Base-by-base conservation (phyloP, 1,140 invertebrate genomes). In the Atta texana region DNA sequence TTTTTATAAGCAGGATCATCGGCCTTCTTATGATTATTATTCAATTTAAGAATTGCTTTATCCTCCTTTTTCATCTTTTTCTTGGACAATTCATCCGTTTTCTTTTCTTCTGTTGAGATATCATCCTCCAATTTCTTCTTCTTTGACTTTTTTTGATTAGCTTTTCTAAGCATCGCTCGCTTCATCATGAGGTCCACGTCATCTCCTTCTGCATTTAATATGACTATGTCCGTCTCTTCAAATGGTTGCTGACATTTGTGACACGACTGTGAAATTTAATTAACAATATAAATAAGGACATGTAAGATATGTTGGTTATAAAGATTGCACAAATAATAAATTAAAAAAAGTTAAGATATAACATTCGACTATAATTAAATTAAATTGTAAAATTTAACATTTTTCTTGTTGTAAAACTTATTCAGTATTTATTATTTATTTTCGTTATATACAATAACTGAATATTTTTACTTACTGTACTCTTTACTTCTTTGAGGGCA, bases 401-500 rank as follows among this genome's bases (percentile, higher is more conserved):
- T 91, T 24, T 86, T 88, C 28, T 53, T 53, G 21, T 53, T 34
- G 31, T 63, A 69, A 69, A 10, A 69, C 18, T 66, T 53, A 28
- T 55, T 28, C 55, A 51, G 7, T 34, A 31, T 31, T 31, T 49
- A 57, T 8, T 57, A 57, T 21, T 10, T 57, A 57, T 21, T 57
- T 55, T 10, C 39, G 6, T 0, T 61, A 49, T 74, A 24, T 24
- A 24, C 24, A 24, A 28, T 18, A 85, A 24, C 2, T 59, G 59
- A 7, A 53, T 8, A 89, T 87, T 91, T 44, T 92, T 61, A 95
- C 97, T 98, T 76, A 96, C 95, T 53, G 96, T 96, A 8, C 96
- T 96, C 91, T 97, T 98, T 4, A 99, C 97, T 96, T 99, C 98
- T 94, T 99, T 99, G 0, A 99, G 92, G 0, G 99, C 98, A 88